A percentile compares a stretch with the other conserved stretches of the same genome.
Evolutionary conservation across 2,113 vertebrate species (phyloP).

Genomic region (Turnix velox): DNA sequence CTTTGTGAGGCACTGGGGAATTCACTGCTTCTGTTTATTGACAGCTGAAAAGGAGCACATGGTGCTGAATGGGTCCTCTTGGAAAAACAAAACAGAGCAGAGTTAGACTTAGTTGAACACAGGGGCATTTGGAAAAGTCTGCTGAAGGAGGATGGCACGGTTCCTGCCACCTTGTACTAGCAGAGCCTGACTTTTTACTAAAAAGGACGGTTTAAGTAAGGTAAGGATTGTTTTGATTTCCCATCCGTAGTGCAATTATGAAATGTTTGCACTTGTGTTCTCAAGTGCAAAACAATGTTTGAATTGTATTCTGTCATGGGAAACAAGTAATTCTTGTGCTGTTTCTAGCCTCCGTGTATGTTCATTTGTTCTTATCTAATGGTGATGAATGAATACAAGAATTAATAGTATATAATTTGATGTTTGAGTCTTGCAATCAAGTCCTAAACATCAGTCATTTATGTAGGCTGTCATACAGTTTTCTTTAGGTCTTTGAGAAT

Average conservation of each 20-base stretch:
- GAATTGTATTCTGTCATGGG: background rate
- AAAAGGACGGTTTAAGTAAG: background rate
- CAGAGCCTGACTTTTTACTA: constrained; percentile 37
- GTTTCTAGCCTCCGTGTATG: background rate
- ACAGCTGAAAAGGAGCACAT: constrained; percentile 79
- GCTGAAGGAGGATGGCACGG: constrained; percentile 44
- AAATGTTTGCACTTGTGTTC: constrained; percentile 51
- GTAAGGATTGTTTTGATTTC: constrained; percentile 51
- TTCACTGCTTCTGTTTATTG: constrained; percentile 78
- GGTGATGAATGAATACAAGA: background rate
- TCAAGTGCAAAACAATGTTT: constrained; percentile 37
- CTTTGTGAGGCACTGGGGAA: constrained; percentile 73
- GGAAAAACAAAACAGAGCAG: constrained; percentile 73
- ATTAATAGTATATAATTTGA: background rate
- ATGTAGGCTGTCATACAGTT: background rate
- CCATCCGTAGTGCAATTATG: background rate
- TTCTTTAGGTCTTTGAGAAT: background rate
- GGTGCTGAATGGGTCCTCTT: constrained; percentile 74
- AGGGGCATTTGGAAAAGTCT: constrained; percentile 68
- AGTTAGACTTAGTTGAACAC: constrained; percentile 74
- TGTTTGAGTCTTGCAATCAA: background rate
- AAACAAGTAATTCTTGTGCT: background rate
- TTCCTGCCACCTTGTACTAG: constrained; percentile 62
- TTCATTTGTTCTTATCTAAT: background rate
- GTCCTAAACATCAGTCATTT: background rate